A percentile compares a stretch with the other conserved stretches of the same genome.
Evolutionary conservation across 2,888 invertebrate genomes (phyloP).

Genomic region (Sclerodermus sp.): DNA sequence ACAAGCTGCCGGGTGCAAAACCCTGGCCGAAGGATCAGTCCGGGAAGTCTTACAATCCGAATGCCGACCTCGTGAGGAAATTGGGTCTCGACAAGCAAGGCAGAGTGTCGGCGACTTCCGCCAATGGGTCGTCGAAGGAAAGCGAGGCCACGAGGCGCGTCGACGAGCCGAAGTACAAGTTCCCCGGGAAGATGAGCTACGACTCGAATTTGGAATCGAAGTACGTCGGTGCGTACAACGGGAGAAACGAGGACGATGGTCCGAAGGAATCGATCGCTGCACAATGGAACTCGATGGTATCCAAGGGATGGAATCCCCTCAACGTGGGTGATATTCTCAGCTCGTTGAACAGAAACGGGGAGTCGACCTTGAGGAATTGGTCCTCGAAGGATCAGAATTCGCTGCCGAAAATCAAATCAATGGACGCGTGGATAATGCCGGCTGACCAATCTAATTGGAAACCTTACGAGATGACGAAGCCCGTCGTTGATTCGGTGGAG

Average conservation of each 20-base stretch:
- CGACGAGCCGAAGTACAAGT: slow-evolving; percentile 15
- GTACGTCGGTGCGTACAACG: neutral
- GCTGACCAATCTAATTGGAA: slow-evolving; percentile 40
- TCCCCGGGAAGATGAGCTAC: neutral
- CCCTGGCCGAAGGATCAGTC: slow-evolving; percentile 52
- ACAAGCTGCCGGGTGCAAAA: slow-evolving; percentile 45
- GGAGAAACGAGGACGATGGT: neutral
- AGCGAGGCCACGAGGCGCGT: no score
- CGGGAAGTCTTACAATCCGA: slow-evolving; percentile 49
- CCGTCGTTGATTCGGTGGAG: slow-evolving; percentile 13
- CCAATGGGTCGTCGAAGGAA: slow-evolving; percentile 8
- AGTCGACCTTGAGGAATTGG: slow-evolving; percentile 1
- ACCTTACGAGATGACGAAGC: slow-evolving; percentile 31
- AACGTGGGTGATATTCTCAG: slow-evolving; percentile 14
- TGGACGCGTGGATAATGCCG: slow-evolving; percentile 38
- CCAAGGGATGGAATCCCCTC: slow-evolving; percentile 11
- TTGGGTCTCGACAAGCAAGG: slow-evolving; percentile 43
- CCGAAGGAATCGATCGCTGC: neutral
- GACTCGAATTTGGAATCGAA: neutral
- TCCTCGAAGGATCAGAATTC: slow-evolving; percentile 10
- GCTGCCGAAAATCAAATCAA: slow-evolving; percentile 37
- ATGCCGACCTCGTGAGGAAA: slow-evolving; percentile 47
- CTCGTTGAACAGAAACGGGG: slow-evolving; percentile 5
- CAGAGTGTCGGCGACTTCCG: slow-evolving; percentile 9
- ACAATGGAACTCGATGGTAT: neutral